A percentile compares a stretch with the other conserved stretches of the same genome.
phyloP scores from a whole-genome alignment of 2,113 vertebrate species.

The Cyanocitta stelleri region DNA sequence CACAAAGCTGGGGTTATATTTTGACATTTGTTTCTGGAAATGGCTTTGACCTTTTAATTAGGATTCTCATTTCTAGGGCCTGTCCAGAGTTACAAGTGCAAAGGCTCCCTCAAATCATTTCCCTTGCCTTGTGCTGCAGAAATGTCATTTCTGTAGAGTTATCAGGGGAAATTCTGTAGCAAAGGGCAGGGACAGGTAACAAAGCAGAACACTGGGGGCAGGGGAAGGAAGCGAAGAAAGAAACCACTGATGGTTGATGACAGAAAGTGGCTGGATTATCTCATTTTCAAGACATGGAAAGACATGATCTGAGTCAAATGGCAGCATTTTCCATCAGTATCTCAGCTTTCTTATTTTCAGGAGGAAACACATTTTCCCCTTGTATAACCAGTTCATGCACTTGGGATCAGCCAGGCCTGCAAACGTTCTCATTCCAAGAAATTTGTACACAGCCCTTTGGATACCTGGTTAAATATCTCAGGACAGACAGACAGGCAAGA shows the following conservation, averaged over 20 bases:
- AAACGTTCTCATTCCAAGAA: background rate
- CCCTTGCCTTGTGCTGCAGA: background rate
- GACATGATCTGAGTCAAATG: background rate
- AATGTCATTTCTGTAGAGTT: background rate
- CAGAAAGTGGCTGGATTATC: background rate
- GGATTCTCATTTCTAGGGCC: background rate
- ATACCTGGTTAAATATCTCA: background rate
- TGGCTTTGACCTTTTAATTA: constrained; percentile 10
- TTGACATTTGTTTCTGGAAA: background rate
- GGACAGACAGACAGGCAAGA: background rate
- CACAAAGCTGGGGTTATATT: background rate
- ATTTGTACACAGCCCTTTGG: background rate
- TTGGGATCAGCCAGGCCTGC: background rate
- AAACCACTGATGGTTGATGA: background rate
- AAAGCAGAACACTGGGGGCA: background rate
- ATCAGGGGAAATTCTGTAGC: background rate
- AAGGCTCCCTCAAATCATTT: background rate
- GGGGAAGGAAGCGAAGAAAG: background rate
- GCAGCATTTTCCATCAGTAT: background rate
- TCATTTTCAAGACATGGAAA: background rate
- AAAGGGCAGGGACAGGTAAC: background rate
- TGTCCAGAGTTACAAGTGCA: background rate
- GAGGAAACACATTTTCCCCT: background rate
- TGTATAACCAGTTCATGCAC: background rate
- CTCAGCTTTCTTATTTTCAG: background rate